Evolutionary conservation across 2,888 invertebrate genomes (phyloP), one percentile per base, ranked within the genome.

Genomic region (Hirtodrosophila alboralis): DNA sequence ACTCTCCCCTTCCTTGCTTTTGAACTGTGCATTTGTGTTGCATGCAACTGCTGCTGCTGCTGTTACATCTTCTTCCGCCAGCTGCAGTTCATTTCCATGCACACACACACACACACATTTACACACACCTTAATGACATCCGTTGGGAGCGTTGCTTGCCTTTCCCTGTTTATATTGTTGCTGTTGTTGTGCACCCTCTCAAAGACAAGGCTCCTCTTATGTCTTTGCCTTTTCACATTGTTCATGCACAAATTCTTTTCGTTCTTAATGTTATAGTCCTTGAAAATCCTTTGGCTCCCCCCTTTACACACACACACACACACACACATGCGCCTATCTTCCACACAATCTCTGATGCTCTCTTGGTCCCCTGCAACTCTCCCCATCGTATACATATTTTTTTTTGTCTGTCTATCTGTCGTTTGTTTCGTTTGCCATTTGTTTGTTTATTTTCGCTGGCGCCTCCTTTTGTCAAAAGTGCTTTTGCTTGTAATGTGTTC

Each of bases 401-500:
- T 45, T 52, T 58, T 41, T 68, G 56, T 54, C 59, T 58, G 56
- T 65, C 56, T 58, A 56, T 48, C 56, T 53, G 75, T 59, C 64
- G n/a, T 75, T 77, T 84, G 78, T 78, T 81, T 79, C 77, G 64
- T 66, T 64, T 81, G 62, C 61, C 72, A 79, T 78, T 86, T 86
- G 80, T 84, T 81, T 84, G 85, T 84, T 81, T 81, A 75, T 84
- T 84, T 81, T 52, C 69, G 80, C 67, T 85, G 85, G 85, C 87
- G 87, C 84, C 84, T 85, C 59, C 76, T 85, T 85, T 86, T 76
- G 86, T 85, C 64, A 76, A 79, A 85, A 84, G 87, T 80, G 80
- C 80, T 84, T 87, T 84, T 83, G 75, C 86, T 69, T 83, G 86
- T 83, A 83, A 83, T 86, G 86, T 81, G 79, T 75, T 84, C 84